Conservation (phyloP, 2,797 vertebrate species). For the Aselliscus stoliczkanus region DNA sequence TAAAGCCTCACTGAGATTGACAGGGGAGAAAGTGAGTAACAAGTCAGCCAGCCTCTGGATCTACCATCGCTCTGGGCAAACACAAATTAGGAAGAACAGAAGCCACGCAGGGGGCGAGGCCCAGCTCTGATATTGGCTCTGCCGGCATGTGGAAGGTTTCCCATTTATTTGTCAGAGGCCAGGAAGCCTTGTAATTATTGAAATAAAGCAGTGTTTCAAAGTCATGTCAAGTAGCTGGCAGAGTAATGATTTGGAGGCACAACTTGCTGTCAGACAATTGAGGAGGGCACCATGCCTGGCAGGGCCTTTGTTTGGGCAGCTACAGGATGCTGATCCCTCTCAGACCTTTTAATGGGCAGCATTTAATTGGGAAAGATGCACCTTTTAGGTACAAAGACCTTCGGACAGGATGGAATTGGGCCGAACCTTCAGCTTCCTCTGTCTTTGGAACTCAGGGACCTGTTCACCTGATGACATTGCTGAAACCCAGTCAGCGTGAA, state of each 20-base stretch:
- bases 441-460: background rate
- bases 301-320: conserved; percentile 64
- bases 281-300: conserved; percentile 45
- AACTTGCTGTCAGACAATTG: conserved; percentile 46
- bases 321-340: background rate
- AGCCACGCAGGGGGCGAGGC: accelerated
- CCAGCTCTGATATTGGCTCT: background rate
- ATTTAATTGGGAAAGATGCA: accelerated
- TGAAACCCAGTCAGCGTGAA: too few species aligned
- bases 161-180: background rate
- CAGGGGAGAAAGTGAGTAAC: background rate
- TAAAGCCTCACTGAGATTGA: background rate
- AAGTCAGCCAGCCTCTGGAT: background rate
- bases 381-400: background rate
- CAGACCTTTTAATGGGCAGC: background rate
- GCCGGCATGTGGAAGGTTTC: background rate
- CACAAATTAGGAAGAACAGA: background rate
- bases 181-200: background rate
- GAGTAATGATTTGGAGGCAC: background rate
- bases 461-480: accelerated
- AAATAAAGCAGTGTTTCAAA: conserved; percentile 9
- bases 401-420: background rate
- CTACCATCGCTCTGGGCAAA: background rate
- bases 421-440: background rate
- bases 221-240: conserved; percentile 43